phyloP scores from a whole-genome alignment of 2,888 invertebrate species.

The Dryocosmus kuriphilus region DNA sequence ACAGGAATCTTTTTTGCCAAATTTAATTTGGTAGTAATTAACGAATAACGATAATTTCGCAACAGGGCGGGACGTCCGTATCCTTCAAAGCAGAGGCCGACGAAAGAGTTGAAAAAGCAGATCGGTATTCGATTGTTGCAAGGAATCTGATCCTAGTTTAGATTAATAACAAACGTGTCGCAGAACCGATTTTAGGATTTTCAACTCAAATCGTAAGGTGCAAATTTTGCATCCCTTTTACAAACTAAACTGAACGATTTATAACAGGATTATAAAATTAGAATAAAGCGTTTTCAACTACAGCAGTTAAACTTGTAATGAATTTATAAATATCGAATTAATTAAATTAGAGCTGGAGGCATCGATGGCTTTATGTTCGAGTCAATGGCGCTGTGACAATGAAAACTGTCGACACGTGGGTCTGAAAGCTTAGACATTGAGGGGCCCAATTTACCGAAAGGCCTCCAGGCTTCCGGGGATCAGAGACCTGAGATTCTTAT shows the following conservation, averaged over 20 bases:
- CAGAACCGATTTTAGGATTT: not conserved
- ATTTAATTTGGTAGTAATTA: slow-evolving; percentile 49
- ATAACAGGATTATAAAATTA: too few relatives aligned
- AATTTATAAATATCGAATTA: not conserved
- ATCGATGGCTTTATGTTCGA: not conserved
- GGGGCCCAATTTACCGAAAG: slow-evolving; percentile 15
- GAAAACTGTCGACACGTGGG: slow-evolving; percentile 33
- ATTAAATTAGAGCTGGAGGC: slow-evolving; percentile 26
- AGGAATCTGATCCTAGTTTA: not conserved
- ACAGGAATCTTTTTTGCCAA: slow-evolving; percentile 41
- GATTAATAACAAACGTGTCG: not conserved
- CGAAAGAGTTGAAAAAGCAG: slow-evolving; percentile 16
- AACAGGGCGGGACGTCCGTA: slow-evolving; percentile 16
- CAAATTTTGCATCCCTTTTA: not conserved
- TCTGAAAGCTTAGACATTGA: slow-evolving; percentile 10
- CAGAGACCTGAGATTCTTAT: slow-evolving; percentile 15
- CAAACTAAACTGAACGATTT: not conserved
- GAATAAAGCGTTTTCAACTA: not conserved
- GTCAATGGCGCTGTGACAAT: not conserved
- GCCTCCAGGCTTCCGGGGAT: slow-evolving; percentile 7
- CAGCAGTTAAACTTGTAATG: not conserved
- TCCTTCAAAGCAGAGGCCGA: not conserved
- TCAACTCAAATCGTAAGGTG: not conserved
- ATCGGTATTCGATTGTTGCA: slow-evolving; percentile 21
- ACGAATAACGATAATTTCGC: slow-evolving; percentile 48